A percentile compares a stretch with the other conserved stretches of the same genome.
Conservation (phyloP, 2,888 invertebrate genomes). For the Cremastinae sp. region DNA sequence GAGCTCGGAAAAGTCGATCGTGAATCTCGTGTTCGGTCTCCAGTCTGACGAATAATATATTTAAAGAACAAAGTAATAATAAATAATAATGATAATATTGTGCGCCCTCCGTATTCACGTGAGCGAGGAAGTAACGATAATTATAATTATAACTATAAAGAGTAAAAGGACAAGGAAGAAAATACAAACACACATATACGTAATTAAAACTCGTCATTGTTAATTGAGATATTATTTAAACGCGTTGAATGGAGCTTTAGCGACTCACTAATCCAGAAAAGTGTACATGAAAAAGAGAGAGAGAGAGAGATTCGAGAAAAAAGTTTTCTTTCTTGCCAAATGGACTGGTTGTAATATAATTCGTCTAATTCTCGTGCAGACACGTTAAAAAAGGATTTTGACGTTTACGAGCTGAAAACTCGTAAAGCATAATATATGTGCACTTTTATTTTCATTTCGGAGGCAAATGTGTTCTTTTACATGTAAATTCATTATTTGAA, state of each 20-base stretch:
- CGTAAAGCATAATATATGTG: slow-evolving; percentile 48
- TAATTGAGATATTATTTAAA: slow-evolving; percentile 64
- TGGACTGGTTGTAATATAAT: slow-evolving; percentile 72
- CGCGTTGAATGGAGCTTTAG: slow-evolving; percentile 55
- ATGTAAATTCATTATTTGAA: slow-evolving; percentile 42
- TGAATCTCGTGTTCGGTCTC: slow-evolving; percentile 58
- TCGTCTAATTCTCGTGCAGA: slow-evolving; percentile 51
- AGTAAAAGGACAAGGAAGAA: slow-evolving; percentile 31
- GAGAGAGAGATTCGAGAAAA: slow-evolving; percentile 36
- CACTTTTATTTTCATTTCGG: slow-evolving; percentile 49
- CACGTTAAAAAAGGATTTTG: slow-evolving; percentile 40
- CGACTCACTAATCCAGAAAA: slow-evolving; percentile 53
- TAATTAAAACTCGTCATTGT: slow-evolving; percentile 65
- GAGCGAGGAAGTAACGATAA: slow-evolving; percentile 53
- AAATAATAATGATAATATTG: slow-evolving; percentile 35
- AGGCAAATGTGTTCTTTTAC: slow-evolving; percentile 62
- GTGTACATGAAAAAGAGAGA: slow-evolving; percentile 50
- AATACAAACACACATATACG: slow-evolving; percentile 63
- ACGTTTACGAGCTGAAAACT: slow-evolving; percentile 36
- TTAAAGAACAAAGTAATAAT: slow-evolving; percentile 20
- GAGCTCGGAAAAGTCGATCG: slow-evolving; percentile 58
- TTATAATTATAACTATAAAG: slow-evolving; percentile 52
- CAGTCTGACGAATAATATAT: slow-evolving; percentile 49
- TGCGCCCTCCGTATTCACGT: slow-evolving; percentile 45
- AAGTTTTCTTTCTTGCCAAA: slow-evolving; percentile 64